phyloP scores from a whole-genome alignment of 1,140 invertebrate species.

The Halictus rubicundus region DNA sequence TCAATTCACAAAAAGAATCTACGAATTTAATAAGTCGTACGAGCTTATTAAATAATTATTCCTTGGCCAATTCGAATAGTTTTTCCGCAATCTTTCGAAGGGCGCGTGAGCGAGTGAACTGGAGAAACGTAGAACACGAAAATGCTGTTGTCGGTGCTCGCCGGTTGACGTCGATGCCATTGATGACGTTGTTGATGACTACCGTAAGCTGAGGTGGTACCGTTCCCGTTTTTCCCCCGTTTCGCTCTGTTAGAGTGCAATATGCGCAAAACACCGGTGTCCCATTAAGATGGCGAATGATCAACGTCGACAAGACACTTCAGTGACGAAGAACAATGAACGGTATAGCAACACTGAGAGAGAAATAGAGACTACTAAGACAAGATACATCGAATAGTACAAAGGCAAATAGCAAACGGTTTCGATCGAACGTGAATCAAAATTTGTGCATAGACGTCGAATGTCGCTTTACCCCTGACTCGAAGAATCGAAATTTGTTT shows the following conservation, averaged over 20 bases:
- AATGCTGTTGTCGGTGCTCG: slow-evolving; percentile 33
- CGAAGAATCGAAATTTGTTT: background rate
- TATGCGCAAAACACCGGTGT: slow-evolving; percentile 20
- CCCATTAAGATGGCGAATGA: slow-evolving; percentile 12
- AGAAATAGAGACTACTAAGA: background rate
- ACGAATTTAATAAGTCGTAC: too few relatives aligned
- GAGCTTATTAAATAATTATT: too few relatives aligned
- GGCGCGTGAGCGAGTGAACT: background rate
- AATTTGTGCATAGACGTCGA: slow-evolving; percentile 24
- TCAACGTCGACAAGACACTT: background rate
- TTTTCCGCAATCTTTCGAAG: background rate
- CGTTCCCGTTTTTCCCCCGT: slow-evolving; percentile 3
- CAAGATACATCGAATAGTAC: background rate
- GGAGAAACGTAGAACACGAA: slow-evolving; percentile 25
- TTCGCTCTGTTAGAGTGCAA: slow-evolving; percentile 16
- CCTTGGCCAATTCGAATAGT: too few relatives aligned
- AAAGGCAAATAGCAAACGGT: background rate
- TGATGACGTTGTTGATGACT: slow-evolving; percentile 8
- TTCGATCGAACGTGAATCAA: background rate
- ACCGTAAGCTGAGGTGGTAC: slow-evolving; percentile 28
- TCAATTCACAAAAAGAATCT: too few relatives aligned
- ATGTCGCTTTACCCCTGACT: background rate
- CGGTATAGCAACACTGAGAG: background rate
- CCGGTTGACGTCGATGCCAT: slow-evolving; percentile 14
- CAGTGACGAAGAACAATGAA: slow-evolving; percentile 13